Evolutionary conservation across 2,113 vertebrate genomes (phyloP).

Genomic region (Barnardius zonarius): DNA sequence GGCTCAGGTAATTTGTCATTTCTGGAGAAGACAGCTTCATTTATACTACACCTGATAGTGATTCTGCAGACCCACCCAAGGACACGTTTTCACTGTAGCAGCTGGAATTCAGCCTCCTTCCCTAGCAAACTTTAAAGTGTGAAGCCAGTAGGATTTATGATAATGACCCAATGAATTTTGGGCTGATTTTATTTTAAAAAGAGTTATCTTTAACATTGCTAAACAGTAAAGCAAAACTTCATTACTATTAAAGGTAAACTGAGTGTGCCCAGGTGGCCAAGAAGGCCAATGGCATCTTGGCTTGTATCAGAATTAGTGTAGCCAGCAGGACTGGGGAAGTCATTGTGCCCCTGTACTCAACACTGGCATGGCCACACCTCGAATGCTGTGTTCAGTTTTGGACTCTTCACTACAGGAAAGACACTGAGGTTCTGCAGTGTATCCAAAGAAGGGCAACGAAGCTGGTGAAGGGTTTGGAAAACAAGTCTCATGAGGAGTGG

Average conservation of each 20-base stretch:
- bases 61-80: background rate
- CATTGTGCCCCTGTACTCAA: accelerated
- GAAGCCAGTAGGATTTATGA: background rate
- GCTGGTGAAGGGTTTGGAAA: background rate
- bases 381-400: background rate
- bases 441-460: background rate
- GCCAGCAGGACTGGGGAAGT: background rate
- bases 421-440: accelerated
- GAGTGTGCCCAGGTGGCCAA: background rate
- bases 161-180: background rate
- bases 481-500: background rate
- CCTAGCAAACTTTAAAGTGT: background rate
- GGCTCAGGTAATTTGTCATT: accelerated
- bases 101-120: background rate
- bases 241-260: background rate
- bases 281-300: background rate
- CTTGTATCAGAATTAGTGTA: background rate
- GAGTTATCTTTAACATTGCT: background rate
- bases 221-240: background rate
- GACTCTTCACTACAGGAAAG: background rate
- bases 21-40: background rate
- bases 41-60: accelerated
- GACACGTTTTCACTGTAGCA: background rate
- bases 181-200: background rate
- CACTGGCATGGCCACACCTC: background rate